Evolutionary conservation across 2,113 vertebrate species (phyloP).

Genomic region (Psophia crepitans): DNA sequence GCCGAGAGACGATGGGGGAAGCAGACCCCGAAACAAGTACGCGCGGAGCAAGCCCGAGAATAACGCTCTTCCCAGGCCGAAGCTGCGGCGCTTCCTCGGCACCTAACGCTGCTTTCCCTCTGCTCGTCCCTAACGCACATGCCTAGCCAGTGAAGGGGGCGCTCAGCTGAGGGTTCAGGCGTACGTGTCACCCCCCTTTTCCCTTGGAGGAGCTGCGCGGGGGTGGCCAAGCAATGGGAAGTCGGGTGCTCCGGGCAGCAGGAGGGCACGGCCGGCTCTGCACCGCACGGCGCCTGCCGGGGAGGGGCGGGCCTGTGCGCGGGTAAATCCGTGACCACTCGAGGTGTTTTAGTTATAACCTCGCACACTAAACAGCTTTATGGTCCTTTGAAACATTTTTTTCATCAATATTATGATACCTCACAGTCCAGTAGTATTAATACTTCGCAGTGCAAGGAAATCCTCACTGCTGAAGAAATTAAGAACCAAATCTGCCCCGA

Average conservation of each 20-base stretch:
- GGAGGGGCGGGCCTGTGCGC: accelerated
- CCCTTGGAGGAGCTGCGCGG: background rate
- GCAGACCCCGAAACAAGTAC: background rate
- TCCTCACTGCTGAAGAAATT: accelerated
- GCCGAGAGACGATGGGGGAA: background rate
- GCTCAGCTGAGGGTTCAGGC: background rate
- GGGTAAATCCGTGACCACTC: background rate
- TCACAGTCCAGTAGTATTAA: background rate
- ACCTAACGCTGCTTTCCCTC: background rate
- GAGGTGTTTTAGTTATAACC: no score
- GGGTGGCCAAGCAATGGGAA: background rate
- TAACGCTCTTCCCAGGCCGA: background rate
- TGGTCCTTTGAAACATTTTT: background rate
- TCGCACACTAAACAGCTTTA: background rate
- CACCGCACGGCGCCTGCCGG: accelerated
- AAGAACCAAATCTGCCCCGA: background rate
- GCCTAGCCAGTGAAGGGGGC: background rate
- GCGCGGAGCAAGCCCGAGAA: background rate
- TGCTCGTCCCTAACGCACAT: background rate
- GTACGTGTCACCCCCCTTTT: no score
- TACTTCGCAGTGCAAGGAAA: background rate
- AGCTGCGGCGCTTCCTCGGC: background rate
- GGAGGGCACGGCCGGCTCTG: background rate
- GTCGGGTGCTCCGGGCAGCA: background rate
- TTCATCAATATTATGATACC: no score